Percentiles rank a stretch among this genome's conserved stretches.
These are phyloP conservation scores for Tetragonisca angustula DNA, from an alignment of 2,888 invertebrate species.

Conservation along the genomic window DNA sequence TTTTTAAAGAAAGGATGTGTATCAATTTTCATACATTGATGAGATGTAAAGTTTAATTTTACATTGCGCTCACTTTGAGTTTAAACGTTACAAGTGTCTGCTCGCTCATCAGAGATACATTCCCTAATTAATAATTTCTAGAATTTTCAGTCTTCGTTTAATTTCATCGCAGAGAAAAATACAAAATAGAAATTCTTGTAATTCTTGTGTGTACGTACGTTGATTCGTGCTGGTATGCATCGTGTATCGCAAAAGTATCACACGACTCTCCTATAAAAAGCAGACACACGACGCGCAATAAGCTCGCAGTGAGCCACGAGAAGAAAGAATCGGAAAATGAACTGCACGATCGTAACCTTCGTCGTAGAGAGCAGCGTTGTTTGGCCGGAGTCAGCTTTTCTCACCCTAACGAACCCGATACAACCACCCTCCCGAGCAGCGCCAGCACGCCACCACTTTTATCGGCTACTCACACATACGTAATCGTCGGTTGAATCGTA, in stretches of 20 bases:
- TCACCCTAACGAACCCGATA: conserved; percentile 64
- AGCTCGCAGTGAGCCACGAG: neutral
- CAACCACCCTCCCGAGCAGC: conserved; percentile 35
- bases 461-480: conserved; percentile 59
- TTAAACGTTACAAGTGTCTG: too few relatives aligned
- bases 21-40: too few relatives aligned
- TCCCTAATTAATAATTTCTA: too few relatives aligned
- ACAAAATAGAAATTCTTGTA: too few relatives aligned
- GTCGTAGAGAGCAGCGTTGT: conserved; percentile 21
- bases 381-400: conserved; percentile 46
- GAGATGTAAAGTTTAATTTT: too few relatives aligned
- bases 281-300: neutral
- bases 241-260: neutral
- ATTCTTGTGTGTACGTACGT: too few relatives aligned
- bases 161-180: too few relatives aligned
- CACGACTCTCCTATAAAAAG: neutral
- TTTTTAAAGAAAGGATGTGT: too few relatives aligned
- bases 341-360: conserved; percentile 51
- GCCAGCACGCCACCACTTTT: conserved; percentile 45
- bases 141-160: too few relatives aligned
- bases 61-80: too few relatives aligned
- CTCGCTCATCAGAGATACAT: too few relatives aligned
- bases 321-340: conserved; percentile 10
- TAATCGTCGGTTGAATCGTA: conserved; percentile 59
- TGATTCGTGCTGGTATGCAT: neutral